Base-by-base conservation (phyloP, 2,113 vertebrate genomes). In the Campylorhamphus procurvoides region DNA sequence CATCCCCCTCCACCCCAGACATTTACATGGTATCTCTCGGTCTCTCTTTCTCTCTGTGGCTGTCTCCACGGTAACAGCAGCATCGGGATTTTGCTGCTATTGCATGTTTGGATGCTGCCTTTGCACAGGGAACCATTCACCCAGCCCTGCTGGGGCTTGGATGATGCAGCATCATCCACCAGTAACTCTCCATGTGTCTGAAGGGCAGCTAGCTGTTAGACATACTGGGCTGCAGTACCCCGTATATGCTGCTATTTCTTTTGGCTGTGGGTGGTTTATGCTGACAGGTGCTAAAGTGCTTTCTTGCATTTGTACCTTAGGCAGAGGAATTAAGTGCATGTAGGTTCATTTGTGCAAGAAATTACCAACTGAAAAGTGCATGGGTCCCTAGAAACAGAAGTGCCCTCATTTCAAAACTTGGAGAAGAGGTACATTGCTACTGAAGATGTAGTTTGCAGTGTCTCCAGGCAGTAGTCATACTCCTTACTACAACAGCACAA, bases 51-150 rank as follows among this genome's bases (percentile, higher is more conserved):
- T 31, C 44, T 25, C n/a, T 31, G 63, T 83, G n/a, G 3, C 86
- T 92, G 95, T 98, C 96, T 97, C 97, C 97, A 98, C 5, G 62
- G 97, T 89, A 97, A 98, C 97, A 71, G 67, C 71, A 90, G 89
- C 53, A 27, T 74, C 22, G 12, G 50, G 55, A 72, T 90, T 92
- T 62, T 96, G 80, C 68, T 87, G 62, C 33, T 87, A 40, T 24
- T 87, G 71, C 47, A 10, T 59, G n/a, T 23, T 97, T 89, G 59
- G 96, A 97, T 22, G 84, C 73, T 92, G 77, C 39, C 55, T 94
- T 76, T 95, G 72, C 85, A 33, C 53, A 66, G 71, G 55, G 59
- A 96, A 84, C n/a, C 12, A 5, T 44, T 80, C 1, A 0, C 9
- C 35, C 56, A 52, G 12, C 29, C 58, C 23, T 89, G 28, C 35